These are phyloP conservation scores for Ophthalmolycus amberensis DNA, from an alignment of 2,113 vertebrate species.

Conservation along the genomic window DNA sequence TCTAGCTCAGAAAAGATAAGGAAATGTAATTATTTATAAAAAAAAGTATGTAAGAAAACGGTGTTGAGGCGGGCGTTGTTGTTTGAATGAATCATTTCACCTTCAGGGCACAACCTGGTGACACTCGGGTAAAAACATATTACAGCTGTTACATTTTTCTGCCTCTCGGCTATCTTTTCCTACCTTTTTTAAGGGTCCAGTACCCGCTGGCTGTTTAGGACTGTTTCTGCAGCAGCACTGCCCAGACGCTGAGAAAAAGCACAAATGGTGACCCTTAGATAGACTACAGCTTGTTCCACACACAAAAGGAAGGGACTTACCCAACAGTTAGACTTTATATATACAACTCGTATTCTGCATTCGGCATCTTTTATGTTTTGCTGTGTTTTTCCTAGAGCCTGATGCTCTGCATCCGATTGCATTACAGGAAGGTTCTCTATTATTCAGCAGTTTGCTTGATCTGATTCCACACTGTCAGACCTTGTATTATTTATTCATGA, in stretches of 20 bases:
- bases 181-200: not conserved
- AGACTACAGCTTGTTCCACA: slow-evolving; percentile 36
- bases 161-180: not conserved
- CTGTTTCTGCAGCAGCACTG: not conserved
- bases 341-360: slow-evolving; percentile 10
- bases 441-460: slow-evolving; percentile 72
- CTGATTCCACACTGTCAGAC: slow-evolving; percentile 63
- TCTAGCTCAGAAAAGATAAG: not conserved
- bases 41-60: not conserved
- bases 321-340: slow-evolving; percentile 31
- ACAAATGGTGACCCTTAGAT: slow-evolving; percentile 32
- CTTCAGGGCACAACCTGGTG: not conserved
- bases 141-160: not conserved
- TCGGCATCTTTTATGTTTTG: slow-evolving; percentile 46
- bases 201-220: not conserved
- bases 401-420: slow-evolving; percentile 42
- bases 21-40: not conserved
- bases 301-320: not conserved
- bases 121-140: not conserved
- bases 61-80: not conserved
- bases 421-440: slow-evolving; percentile 61
- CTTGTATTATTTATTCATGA: slow-evolving; percentile 68
- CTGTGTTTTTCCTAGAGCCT: slow-evolving; percentile 28
- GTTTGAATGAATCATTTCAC: slow-evolving; percentile 1
- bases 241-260: not conserved